These are phyloP conservation scores for Diabrotica virgifera DNA, from an alignment of 1,140 invertebrate genomes.

Conservation along the genomic window DNA sequence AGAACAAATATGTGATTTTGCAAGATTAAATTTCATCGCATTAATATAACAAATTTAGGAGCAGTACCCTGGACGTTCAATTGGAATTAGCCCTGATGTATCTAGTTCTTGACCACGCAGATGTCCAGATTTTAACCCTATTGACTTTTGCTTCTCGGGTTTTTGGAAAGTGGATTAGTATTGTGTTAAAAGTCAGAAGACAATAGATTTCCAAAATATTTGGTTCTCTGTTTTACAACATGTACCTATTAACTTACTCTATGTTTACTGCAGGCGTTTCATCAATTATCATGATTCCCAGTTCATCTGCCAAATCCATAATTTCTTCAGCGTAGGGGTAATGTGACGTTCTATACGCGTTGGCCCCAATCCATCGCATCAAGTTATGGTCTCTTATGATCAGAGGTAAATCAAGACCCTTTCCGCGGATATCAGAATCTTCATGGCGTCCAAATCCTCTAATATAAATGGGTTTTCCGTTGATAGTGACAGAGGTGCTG, in stretches of 20 bases:
- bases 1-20: too few relatives aligned
- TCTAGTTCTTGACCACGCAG: too few relatives aligned
- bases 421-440: slow-evolving; percentile 72
- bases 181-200: too few relatives aligned
- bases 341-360: slow-evolving; percentile 93
- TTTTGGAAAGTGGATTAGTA: not conserved
- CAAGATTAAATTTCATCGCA: too few relatives aligned
- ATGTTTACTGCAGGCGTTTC: slow-evolving; percentile 93
- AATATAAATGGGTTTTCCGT: slow-evolving; percentile 82
- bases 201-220: too few relatives aligned
- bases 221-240: not conserved
- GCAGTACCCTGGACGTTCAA: too few relatives aligned
- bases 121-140: too few relatives aligned
- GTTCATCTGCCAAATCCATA: slow-evolving; percentile 87
- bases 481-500: slow-evolving; percentile 74
- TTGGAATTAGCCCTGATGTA: too few relatives aligned
- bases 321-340: slow-evolving; percentile 98
- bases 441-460: slow-evolving; percentile 92
- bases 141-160: not conserved
- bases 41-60: too few relatives aligned
- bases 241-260: slow-evolving; percentile 55
- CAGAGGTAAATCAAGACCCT: slow-evolving; percentile 80
- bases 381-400: slow-evolving; percentile 90
- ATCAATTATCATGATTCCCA: slow-evolving; percentile 92
- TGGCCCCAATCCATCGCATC: slow-evolving; percentile 91